Conservation (phyloP, 2,113 vertebrate genomes). For the Psilopsiagon aymara region DNA sequence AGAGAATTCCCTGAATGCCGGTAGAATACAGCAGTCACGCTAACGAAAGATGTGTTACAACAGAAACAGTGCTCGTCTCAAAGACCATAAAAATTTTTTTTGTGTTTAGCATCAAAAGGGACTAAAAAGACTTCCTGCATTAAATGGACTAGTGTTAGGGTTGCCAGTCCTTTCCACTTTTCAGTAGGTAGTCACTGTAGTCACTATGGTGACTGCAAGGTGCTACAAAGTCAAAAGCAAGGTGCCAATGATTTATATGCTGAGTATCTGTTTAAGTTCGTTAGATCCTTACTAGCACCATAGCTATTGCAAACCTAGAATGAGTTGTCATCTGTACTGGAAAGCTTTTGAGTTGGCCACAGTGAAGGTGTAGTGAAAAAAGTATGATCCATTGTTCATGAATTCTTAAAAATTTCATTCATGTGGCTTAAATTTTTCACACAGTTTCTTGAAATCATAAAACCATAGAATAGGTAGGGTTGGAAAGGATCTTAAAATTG, state of each 20-base stretch:
- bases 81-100: neutral
- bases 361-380: neutral
- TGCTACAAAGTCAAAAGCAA: neutral
- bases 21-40: neutral
- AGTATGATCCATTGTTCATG: neutral
- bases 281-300: neutral
- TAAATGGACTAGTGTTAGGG: neutral
- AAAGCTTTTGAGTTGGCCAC: neutral
- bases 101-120: neutral
- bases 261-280: neutral
- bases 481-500: neutral
- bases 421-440: neutral
- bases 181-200: neutral
- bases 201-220: neutral
- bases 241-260: neutral
- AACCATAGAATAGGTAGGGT: neutral
- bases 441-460: neutral
- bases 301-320: neutral
- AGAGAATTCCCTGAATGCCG: neutral
- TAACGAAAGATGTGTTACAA: neutral
- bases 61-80: neutral
- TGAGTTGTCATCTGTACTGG: neutral
- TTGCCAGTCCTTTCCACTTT: neutral
- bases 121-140: neutral
- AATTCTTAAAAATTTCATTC: neutral